phyloP scores from a whole-genome alignment of 1,140 invertebrate genomes.

The Oedothorax gibbosus region DNA sequence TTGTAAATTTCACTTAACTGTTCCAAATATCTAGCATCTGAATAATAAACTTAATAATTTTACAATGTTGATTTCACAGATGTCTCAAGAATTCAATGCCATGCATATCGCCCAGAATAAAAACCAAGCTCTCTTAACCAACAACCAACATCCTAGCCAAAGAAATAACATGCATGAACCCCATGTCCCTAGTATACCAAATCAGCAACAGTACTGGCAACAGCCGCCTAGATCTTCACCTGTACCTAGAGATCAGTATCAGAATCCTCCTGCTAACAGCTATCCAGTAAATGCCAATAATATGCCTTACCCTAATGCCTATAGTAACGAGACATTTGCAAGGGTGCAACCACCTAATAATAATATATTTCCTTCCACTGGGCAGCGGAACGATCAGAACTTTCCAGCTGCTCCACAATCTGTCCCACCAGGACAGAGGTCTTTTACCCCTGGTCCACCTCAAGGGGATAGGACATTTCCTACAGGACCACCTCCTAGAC shows the following conservation, averaged over 20 bases:
- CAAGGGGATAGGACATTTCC: background rate
- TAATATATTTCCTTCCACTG: constrained; percentile 22
- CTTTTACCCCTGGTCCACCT: background rate
- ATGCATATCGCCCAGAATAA: constrained; percentile 51
- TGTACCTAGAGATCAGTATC: background rate
- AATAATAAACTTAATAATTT: no score
- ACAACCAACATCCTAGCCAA: constrained; percentile 2
- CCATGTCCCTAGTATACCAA: constrained; percentile 1
- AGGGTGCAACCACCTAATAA: constrained; percentile 14
- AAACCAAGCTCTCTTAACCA: constrained; percentile 39
- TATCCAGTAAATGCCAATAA: constrained; percentile 20
- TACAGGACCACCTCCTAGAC: no score
- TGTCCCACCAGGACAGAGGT: background rate
- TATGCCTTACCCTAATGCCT: constrained; percentile 4
- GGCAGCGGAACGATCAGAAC: constrained; percentile 23
- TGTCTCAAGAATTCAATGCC: constrained; percentile 51
- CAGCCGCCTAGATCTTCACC: constrained; percentile 25
- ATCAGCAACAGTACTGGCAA: constrained; percentile 40
- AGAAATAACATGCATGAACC: constrained; percentile 35
- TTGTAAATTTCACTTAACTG: no score
- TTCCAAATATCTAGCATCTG: no score
- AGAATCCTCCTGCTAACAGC: constrained; percentile 19
- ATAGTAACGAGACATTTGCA: background rate
- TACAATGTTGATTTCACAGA: constrained; percentile 6
- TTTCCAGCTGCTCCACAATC: background rate